Base-by-base conservation (phyloP, 2,113 vertebrate species). In the Papio anubis region DNA sequence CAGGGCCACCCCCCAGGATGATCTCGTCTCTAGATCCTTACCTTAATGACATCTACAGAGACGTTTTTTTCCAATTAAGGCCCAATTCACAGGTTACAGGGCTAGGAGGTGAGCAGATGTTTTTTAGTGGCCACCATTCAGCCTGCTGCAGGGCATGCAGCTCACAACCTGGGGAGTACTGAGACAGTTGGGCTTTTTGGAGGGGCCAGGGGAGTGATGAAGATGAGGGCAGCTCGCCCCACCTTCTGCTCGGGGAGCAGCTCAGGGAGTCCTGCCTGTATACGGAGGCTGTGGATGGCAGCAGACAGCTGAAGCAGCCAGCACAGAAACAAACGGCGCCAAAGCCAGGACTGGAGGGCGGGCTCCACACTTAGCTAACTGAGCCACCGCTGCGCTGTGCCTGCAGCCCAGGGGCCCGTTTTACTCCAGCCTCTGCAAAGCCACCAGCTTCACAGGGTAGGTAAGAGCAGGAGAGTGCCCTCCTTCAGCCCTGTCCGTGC, bases 201-300 rank as follows among this genome's bases (percentile, higher is more conserved):
- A 55, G 79, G 50, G 35, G 35, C 10, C 11, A 2, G 30, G 32
- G 12, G 8, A n/a, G 61, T 6, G 6, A 12, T 32, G 30, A 35
- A 27, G n/a, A 8, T 20, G 14, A 43, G 38, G n/a, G 50, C 0
- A 0, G 72, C 68, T 79, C 20, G 2, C 17, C 70, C 57, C 3
- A 27, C 11, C 30, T 84, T 52, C 66, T 12, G 48, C 90, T 88
- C 16, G 12, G 68, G 43, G 23, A 73, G 30, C 5, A 18, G 48
- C 93, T 88, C 16, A 25, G 68, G 43, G 25, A 73, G 30, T 9
- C 35, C 70, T 45, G 72, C 7, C 0, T 45, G 73, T 8, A 2
- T 48, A 45, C 30, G 3, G 18, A 82, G 85, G 84, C 92, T 76
- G 48, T 80, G 90, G 94, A 96, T 94, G 91, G 95, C 66, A 94